Evolutionary conservation across 2,888 invertebrate genomes (phyloP).

Genomic region (Rhabditoides inermis): DNA sequence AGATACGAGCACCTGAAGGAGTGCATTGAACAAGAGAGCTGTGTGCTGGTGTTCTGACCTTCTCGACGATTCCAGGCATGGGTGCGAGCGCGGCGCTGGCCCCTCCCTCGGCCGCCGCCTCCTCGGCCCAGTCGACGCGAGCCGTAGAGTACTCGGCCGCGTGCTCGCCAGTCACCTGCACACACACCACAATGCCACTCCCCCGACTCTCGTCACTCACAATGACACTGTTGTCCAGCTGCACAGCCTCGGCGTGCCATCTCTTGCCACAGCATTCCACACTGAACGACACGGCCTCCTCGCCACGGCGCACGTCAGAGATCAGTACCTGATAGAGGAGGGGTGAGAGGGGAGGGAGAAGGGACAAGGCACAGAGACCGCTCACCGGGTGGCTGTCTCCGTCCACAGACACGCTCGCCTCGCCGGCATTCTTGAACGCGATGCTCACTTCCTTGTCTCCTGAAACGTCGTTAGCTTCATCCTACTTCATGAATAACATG

Average conservation of each 20-base stretch:
- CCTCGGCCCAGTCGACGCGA: slow-evolving; percentile 1
- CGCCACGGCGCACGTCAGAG: background rate
- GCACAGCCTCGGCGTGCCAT: slow-evolving; percentile 34
- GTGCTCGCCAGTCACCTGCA: slow-evolving; percentile 9
- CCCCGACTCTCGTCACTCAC: slow-evolving; percentile 10
- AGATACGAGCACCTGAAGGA: slow-evolving; percentile 63
- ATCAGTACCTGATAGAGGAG: too few relatives aligned
- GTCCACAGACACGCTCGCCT: background rate
- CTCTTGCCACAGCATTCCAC: slow-evolving; percentile 36
- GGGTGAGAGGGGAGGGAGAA: too few relatives aligned
- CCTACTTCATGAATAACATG: background rate
- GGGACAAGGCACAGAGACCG: too few relatives aligned
- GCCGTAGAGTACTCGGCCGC: slow-evolving; percentile 6
- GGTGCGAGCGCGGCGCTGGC: slow-evolving; percentile 63
- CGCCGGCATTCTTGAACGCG: slow-evolving; percentile 11
- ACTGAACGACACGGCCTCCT: slow-evolving; percentile 23
- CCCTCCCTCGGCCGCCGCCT: slow-evolving; percentile 9
- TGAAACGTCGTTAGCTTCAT: slow-evolving; percentile 5
- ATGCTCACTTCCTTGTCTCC: slow-evolving; percentile 23
- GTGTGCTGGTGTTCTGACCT: slow-evolving; percentile 52
- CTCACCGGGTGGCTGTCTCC: too few relatives aligned
- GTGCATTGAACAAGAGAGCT: background rate
- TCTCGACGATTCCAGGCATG: slow-evolving; percentile 91
- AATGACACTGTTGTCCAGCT: slow-evolving; percentile 23
- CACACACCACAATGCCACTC: slow-evolving; percentile 5